Evolutionary conservation across 2,888 invertebrate genomes (phyloP).

Genomic region (Andrena marginata): DNA sequence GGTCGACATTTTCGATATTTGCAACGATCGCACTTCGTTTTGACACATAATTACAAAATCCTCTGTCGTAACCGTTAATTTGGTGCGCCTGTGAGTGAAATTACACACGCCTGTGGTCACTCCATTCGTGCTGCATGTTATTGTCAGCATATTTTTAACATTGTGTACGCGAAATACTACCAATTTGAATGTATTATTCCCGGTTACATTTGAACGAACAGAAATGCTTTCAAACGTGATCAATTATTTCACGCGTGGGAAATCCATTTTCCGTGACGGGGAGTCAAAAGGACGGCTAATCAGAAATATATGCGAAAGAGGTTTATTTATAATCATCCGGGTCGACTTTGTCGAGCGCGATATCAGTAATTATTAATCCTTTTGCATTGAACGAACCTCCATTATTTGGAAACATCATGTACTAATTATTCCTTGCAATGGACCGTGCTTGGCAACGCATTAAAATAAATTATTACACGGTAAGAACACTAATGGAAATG

Average conservation of each 20-base stretch:
- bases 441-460: background rate
- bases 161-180: slow-evolving; percentile 12
- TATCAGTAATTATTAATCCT: slow-evolving; percentile 15
- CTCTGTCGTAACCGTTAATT: background rate
- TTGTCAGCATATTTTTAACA: slow-evolving; percentile 35
- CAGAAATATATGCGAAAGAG: slow-evolving; percentile 23
- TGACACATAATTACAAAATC: background rate
- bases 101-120: background rate
- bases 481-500: background rate
- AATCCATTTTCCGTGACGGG: slow-evolving; percentile 49
- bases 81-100: background rate
- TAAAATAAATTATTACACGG: background rate
- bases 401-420: slow-evolving; percentile 15
- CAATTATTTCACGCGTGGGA: slow-evolving; percentile 56
- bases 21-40: background rate
- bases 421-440: background rate
- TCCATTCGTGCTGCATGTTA: background rate
- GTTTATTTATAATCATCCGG: slow-evolving; percentile 50
- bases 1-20: background rate
- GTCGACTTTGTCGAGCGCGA: slow-evolving; percentile 33
- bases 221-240: slow-evolving; percentile 50
- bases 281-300: slow-evolving; percentile 45
- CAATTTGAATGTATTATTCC: slow-evolving; percentile 38
- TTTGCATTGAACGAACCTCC: background rate
- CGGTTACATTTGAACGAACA: slow-evolving; percentile 18